A percentile compares a stretch with the other conserved stretches of the same genome.
Conservation (phyloP, 2,113 vertebrate species). For the Monarcha castaneiventris region DNA sequence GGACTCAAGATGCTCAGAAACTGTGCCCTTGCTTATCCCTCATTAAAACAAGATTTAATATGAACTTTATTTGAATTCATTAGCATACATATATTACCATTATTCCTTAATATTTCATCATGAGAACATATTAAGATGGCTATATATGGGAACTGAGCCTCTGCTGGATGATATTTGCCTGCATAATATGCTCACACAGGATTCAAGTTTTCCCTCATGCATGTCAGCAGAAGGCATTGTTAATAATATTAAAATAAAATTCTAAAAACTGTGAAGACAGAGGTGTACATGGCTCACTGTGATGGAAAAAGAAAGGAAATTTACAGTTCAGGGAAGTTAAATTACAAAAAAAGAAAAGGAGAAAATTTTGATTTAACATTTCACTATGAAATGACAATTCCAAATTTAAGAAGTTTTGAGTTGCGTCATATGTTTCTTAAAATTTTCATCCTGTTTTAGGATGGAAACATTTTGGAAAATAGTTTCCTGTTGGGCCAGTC, state of each 20-base stretch:
- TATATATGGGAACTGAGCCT: neutral
- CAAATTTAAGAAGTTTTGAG: neutral
- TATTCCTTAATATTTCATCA: constrained; percentile 41
- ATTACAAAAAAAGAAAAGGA: neutral
- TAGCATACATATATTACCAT: constrained; percentile 33
- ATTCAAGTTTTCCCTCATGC: neutral
- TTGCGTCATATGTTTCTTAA: neutral
- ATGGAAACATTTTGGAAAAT: neutral
- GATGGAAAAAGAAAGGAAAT: neutral
- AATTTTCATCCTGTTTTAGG: neutral
- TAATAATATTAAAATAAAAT: neutral
- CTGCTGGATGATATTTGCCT: neutral
- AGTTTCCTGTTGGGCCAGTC: neutral
- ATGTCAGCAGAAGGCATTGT: neutral
- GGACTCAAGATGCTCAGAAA: neutral
- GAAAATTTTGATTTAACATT: neutral
- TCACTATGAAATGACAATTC: neutral
- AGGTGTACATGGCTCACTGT: neutral
- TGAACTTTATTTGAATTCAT: constrained; percentile 33
- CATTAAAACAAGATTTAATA: constrained; percentile 42
- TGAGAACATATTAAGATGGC: neutral
- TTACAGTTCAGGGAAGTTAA: neutral
- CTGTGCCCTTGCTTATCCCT: constrained; percentile 30
- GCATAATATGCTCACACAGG: neutral
- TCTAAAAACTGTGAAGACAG: neutral